phyloP scores from a whole-genome alignment of 2,888 invertebrate species.

The Trachelus stipa region DNA sequence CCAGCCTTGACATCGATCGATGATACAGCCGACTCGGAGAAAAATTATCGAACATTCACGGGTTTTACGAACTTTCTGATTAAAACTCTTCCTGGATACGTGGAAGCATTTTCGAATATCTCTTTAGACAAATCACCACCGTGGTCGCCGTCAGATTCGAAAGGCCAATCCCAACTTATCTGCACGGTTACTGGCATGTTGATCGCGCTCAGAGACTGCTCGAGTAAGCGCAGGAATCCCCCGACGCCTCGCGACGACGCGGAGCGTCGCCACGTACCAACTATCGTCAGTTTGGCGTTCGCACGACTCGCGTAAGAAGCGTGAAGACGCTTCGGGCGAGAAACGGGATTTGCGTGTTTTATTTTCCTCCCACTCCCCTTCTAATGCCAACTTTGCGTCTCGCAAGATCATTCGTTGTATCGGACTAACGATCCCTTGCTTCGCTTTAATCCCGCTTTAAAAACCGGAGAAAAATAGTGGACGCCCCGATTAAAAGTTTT shows the following conservation, averaged over 20 bases:
- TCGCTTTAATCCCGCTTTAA: not conserved
- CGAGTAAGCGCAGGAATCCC: not conserved
- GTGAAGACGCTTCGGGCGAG: not conserved
- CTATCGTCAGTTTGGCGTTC: not conserved
- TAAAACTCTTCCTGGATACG: not conserved
- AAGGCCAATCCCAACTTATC: not conserved
- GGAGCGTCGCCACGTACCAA: not conserved
- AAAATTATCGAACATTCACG: not conserved
- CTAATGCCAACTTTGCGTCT: not conserved
- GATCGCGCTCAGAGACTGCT: not conserved
- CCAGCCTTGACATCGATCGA: constrained; percentile 17
- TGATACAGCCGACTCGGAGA: not conserved
- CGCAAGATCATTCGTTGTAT: not conserved
- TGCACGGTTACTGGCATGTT: not conserved
- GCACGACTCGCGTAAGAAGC: not conserved
- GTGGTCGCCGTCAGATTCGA: not conserved
- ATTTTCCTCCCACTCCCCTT: not conserved
- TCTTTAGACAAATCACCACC: not conserved
- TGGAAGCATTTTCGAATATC: not conserved
- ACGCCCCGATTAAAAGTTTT: not conserved
- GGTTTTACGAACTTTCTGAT: not conserved
- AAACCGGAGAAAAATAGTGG: not conserved
- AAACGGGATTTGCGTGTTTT: not conserved
- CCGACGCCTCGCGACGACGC: not conserved
- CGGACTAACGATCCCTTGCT: not conserved